Evolutionary conservation across 2,888 invertebrate species (phyloP).

Genomic region (Arrhopalites spinosus): DNA sequence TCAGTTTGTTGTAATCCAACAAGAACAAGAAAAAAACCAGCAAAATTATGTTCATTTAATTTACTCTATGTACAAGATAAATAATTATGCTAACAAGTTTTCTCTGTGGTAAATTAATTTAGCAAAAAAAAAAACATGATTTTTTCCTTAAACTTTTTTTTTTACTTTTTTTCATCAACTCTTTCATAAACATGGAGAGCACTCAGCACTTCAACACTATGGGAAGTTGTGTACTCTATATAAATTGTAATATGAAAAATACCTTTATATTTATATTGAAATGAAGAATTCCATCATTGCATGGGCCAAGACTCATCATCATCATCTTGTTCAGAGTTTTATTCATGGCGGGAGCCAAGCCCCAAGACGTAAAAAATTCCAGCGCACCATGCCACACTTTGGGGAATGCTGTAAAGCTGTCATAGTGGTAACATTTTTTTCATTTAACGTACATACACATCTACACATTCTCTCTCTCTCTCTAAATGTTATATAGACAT

Average conservation of each 20-base stretch:
- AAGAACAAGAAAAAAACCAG: no score
- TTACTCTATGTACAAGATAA: no score
- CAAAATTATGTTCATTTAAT: no score
- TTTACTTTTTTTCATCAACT: not conserved
- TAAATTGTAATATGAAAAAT: not conserved
- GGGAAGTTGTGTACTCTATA: not conserved
- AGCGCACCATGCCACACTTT: constrained; percentile 47
- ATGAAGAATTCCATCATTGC: not conserved
- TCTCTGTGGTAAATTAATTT: not conserved
- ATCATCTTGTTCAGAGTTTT: not conserved
- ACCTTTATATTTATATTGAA: not conserved
- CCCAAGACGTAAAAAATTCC: constrained; percentile 40
- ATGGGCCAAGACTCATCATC: not conserved
- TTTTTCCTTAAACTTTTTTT: no score
- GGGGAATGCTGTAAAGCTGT: constrained; percentile 37
- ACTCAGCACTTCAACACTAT: not conserved
- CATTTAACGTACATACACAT: constrained; percentile 1
- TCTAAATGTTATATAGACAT: not conserved
- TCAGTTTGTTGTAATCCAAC: no score
- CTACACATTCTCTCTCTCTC: not conserved
- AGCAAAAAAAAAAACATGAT: not conserved
- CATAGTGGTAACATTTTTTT: constrained; percentile 29
- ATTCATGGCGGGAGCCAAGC: constrained; percentile 40
- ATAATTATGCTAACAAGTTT: not conserved
- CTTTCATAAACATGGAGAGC: not conserved